A percentile compares a stretch with the other conserved stretches of the same genome.
These are phyloP conservation scores for Lottia scabra DNA, from an alignment of 2,888 invertebrate genomes.

Conservation along the genomic window DNA sequence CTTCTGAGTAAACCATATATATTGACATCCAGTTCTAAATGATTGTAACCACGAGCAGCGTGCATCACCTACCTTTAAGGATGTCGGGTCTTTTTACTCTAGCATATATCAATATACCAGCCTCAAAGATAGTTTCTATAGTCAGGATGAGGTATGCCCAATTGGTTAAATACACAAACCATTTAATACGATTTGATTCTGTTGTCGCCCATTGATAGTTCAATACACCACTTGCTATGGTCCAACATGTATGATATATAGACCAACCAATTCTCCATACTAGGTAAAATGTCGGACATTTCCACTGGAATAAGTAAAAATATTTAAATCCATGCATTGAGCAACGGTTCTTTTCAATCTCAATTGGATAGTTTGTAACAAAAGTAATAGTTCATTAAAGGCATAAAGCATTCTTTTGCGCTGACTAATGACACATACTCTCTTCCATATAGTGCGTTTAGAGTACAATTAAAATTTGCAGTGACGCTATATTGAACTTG, in stretches of 20 bases:
- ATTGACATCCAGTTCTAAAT: no score
- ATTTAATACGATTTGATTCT: conserved; percentile 25
- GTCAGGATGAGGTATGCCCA: conserved; percentile 34
- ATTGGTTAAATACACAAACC: conserved; percentile 44
- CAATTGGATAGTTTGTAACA: no score
- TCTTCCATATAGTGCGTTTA: no score
- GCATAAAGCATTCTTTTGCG: no score
- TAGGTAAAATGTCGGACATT: conserved; percentile 13
- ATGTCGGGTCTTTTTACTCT: conserved; percentile 10
- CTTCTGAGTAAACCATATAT: no score
- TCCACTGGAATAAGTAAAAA: conserved; percentile 13
- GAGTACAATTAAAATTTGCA: no score
- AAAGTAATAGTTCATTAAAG: no score
- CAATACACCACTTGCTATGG: conserved; percentile 23
- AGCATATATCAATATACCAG: conserved; percentile 15
- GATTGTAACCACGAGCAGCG: no score
- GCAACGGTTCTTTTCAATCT: no score
- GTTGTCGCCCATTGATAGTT: conserved; percentile 9
- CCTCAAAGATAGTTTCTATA: conserved; percentile 24
- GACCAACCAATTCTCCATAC: conserved; percentile 31
- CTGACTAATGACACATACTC: no score
- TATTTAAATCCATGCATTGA: no score
- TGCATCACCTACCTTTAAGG: not conserved
- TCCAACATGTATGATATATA: conserved; percentile 29
- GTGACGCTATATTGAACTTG: no score